A percentile compares a stretch with the other conserved stretches of the same genome.
These are phyloP conservation scores for Anarsia innoxiella DNA, from an alignment of 2,888 invertebrate species.

Conservation along the genomic window DNA sequence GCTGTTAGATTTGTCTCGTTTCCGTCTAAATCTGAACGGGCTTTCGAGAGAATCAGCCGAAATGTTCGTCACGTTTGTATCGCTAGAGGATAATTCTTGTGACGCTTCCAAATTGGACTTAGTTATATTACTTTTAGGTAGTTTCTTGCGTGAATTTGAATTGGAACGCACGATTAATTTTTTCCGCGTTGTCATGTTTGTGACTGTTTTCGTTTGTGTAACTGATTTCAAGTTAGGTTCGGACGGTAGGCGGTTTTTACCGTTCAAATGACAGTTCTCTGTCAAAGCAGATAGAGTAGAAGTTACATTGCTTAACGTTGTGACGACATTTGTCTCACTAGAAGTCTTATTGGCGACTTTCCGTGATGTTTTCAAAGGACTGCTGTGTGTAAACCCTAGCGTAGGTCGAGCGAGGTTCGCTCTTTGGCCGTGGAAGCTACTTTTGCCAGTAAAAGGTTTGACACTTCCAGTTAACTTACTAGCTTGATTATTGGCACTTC, in stretches of 20 bases:
- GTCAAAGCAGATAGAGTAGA: slow-evolving; percentile 61
- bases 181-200: slow-evolving; percentile 46
- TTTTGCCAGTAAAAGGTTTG: slow-evolving; percentile 49
- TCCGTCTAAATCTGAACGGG: slow-evolving; percentile 61
- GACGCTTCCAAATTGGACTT: slow-evolving; percentile 48
- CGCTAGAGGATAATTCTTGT: slow-evolving; percentile 66
- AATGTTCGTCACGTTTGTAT: slow-evolving; percentile 66
- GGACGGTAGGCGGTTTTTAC: slow-evolving; percentile 57
- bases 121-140: slow-evolving; percentile 46
- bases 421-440: slow-evolving; percentile 60
- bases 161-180: slow-evolving; percentile 61
- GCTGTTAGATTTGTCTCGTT: slow-evolving; percentile 61
- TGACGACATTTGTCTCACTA: slow-evolving; percentile 40
- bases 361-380: slow-evolving; percentile 57
- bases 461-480: slow-evolving; percentile 38
- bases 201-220: slow-evolving; percentile 32
- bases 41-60: slow-evolving; percentile 64
- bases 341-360: slow-evolving; percentile 42
- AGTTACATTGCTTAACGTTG: slow-evolving; percentile 49
- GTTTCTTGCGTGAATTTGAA: slow-evolving; percentile 58
- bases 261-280: slow-evolving; percentile 65
- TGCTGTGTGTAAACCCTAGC: slow-evolving; percentile 50
- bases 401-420: slow-evolving; percentile 61
- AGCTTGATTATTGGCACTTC: slow-evolving; percentile 59
- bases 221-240: slow-evolving; percentile 54